Conservation (phyloP, 2,113 vertebrate genomes). For the Crotophaga sulcirostris region DNA sequence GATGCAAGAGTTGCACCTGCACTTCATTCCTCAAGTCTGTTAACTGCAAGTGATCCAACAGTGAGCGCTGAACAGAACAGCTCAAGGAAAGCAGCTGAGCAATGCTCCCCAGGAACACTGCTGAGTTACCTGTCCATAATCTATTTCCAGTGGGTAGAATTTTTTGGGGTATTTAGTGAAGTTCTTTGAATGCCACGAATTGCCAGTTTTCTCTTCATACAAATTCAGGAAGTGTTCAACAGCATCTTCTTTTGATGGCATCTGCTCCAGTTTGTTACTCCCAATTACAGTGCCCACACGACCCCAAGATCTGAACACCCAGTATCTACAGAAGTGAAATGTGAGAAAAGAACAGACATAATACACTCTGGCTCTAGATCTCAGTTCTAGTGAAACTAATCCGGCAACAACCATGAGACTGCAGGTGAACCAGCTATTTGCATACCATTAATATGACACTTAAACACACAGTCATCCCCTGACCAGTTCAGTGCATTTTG, state of each 20-base stretch:
- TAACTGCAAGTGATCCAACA: neutral
- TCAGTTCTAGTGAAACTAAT: neutral
- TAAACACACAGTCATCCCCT: neutral
- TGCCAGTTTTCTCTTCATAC: constrained; percentile 98
- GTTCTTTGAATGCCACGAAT: constrained; percentile 87
- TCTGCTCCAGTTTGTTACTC: constrained; percentile 95
- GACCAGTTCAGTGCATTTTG: neutral
- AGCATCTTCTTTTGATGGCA: constrained; percentile 90
- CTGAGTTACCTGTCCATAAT: constrained; percentile 93
- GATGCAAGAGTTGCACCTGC: neutral
- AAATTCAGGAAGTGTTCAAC: constrained; percentile 89
- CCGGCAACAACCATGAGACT: neutral
- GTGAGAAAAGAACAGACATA: neutral
- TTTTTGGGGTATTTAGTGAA: constrained; percentile 97
- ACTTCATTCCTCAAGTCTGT: neutral
- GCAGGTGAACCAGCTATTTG: neutral
- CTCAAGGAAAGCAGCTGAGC: neutral
- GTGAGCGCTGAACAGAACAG: neutral
- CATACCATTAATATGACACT: neutral
- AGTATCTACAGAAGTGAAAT: constrained; percentile 79
- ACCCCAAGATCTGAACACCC: constrained; percentile 98
- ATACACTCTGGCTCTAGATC: neutral
- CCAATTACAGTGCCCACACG: constrained; percentile 95
- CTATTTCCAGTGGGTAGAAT: constrained; percentile 97
- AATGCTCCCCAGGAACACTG: neutral